Evolutionary conservation across 2,797 vertebrate species (phyloP).

Genomic region (Channa striata): DNA sequence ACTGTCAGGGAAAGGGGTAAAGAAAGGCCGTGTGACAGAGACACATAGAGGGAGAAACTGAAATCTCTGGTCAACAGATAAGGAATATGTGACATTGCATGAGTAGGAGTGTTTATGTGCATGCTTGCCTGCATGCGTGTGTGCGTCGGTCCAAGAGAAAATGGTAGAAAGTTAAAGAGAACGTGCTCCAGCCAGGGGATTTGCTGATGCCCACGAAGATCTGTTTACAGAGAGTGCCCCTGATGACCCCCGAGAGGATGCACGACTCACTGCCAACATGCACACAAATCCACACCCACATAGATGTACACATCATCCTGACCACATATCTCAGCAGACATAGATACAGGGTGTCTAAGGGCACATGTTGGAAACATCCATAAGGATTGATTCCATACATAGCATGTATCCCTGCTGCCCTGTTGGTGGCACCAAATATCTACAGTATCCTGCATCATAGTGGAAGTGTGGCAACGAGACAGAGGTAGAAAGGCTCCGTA

Average conservation of each 20-base stretch:
- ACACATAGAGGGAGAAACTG: constrained; percentile 12
- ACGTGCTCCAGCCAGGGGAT: constrained; percentile 52
- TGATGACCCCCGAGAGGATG: constrained; percentile 73
- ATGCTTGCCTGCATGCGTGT: too few relatives aligned
- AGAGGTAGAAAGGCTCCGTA: constrained; percentile 22
- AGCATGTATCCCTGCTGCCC: constrained; percentile 36
- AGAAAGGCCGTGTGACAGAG: constrained; percentile 35
- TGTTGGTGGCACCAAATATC: constrained; percentile 34
- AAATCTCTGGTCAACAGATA: constrained; percentile 55
- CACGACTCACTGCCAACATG: constrained; percentile 62
- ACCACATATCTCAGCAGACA: constrained; percentile 72
- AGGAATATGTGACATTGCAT: constrained; percentile 58
- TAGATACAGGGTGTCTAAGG: constrained; percentile 66
- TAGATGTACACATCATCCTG: constrained; percentile 42
- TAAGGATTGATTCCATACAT: constrained; percentile 57
- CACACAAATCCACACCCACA: constrained; percentile 40
- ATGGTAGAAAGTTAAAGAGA: constrained; percentile 64
- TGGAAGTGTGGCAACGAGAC: constrained; percentile 30
- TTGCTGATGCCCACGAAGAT: constrained; percentile 79
- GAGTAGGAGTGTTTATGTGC: constrained; percentile 55
- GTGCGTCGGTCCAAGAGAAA: constrained; percentile 48
- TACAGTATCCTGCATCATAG: constrained; percentile 32
- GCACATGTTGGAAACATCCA: constrained; percentile 74
- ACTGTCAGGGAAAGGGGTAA: constrained; percentile 58
- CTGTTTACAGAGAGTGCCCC: constrained; percentile 78